These are phyloP conservation scores for Chalcis sispes DNA, from an alignment of 2,888 invertebrate genomes.

Conservation along the genomic window DNA sequence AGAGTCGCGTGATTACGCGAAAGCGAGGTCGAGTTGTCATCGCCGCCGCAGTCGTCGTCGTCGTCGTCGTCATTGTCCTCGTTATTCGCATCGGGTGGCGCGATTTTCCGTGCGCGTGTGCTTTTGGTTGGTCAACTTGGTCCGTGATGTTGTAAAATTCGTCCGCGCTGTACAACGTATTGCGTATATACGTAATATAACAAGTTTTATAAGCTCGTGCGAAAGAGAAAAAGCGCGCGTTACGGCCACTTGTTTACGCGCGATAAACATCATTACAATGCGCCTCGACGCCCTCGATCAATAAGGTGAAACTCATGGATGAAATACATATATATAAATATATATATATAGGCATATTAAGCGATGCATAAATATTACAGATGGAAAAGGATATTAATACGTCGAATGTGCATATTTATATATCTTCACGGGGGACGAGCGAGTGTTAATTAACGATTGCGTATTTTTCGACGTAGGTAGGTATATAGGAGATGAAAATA, in stretches of 20 bases:
- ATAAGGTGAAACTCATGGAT: no score
- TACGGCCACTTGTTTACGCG: slow-evolving; percentile 27
- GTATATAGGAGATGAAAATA: no score
- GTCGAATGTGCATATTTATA: no score
- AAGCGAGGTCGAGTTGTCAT: background rate
- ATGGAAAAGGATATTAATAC: background rate
- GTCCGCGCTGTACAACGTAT: background rate
- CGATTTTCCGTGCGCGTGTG: background rate
- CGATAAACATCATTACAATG: slow-evolving; percentile 41
- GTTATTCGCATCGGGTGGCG: background rate
- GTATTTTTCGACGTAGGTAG: no score
- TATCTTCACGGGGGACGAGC: no score
- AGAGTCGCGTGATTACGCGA: no score
- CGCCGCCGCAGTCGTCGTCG: background rate
- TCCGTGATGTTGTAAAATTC: slow-evolving; percentile 1
- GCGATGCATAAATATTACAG: background rate
- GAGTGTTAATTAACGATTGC: no score
- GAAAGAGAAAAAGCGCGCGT: no score
- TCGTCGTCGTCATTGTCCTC: background rate
- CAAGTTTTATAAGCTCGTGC: no score
- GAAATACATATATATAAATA: no score
- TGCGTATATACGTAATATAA: slow-evolving; percentile 19
- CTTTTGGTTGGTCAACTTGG: background rate
- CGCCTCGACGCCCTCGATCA: background rate
- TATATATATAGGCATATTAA: no score